Percentiles rank a stretch among this genome's conserved stretches.
Evolutionary conservation across 2,797 vertebrate species (phyloP).

Genomic region (Poecilia picta): DNA sequence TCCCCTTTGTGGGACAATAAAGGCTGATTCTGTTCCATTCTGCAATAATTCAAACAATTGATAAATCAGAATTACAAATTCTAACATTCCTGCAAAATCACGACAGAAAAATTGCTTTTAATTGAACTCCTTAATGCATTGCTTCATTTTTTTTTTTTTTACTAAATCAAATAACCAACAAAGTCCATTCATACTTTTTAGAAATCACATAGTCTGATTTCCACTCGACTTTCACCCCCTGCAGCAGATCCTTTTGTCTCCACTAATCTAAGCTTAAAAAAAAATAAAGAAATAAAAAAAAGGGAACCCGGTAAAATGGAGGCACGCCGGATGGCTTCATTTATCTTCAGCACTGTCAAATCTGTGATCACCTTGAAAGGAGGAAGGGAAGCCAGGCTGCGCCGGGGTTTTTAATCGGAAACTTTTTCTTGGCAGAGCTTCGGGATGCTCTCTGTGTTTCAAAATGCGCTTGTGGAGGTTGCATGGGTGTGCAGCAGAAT

Average conservation of each 20-base stretch:
- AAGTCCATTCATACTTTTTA: slow-evolving; percentile 40
- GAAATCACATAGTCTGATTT: slow-evolving; percentile 39
- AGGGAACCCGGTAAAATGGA: slow-evolving; percentile 44
- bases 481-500: slow-evolving; percentile 51
- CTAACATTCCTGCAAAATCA: background rate
- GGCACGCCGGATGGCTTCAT: slow-evolving; percentile 67
- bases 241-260: slow-evolving; percentile 51
- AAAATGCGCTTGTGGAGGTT: slow-evolving; percentile 10
- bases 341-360: slow-evolving; percentile 75
- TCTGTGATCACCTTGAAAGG: slow-evolving; percentile 72
- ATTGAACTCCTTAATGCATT: background rate
- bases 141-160: background rate
- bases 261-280: slow-evolving; percentile 49
- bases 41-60: background rate
- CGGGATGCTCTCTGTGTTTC: slow-evolving; percentile 38
- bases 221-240: slow-evolving; percentile 40
- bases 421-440: slow-evolving; percentile 64
- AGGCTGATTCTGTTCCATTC: no score
- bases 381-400: slow-evolving; percentile 23
- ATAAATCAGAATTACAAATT: background rate
- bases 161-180: slow-evolving; percentile 17
- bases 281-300: no score
- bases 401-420: slow-evolving; percentile 60
- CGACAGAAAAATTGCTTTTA: background rate
- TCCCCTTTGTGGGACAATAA: no score